Evolutionary conservation across 2,113 vertebrate genomes (phyloP), one percentile per base, ranked within the genome.

Genomic region (Malurus cyaneus): DNA sequence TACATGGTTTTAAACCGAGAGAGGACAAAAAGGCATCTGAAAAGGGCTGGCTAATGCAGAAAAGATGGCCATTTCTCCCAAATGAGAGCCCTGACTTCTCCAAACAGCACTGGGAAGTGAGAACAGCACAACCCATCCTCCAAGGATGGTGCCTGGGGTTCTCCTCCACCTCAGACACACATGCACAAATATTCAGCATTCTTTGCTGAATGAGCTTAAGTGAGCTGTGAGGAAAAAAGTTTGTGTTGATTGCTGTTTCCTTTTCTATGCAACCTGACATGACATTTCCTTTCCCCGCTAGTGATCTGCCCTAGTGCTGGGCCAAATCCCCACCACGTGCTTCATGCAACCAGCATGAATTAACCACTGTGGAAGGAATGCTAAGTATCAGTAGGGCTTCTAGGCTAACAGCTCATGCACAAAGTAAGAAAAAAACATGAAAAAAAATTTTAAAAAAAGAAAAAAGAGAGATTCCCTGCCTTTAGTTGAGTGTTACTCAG

Each of bases 401-500:
- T 73, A 77, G 46, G 34, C 34, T 82, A 87, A 60, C 12, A 73
- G 11, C 7, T 80, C 57, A 74, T 19, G 42, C 12, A 52, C 15
- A 46, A 42, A 95, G 24, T 76, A 85, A 89, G 31, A 64, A 86
- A 70, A 61, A 67, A 3, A 0, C 31, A 50, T 28, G 46, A 57
- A 89, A 93, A 53, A 66, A 61, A 72, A 36, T 18, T 29, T 16
- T 29, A 17, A 16, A n/a, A 32, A 59, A 78, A 42, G 66, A 29
- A 54, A 11, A 54, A 5, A 41, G 14, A 67, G 20, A 85, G 24
- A 80, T 88, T 93, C 67, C 59, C 34, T 93, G 80, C 23, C 39
- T 88, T 82, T 42, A 83, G 42, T 25, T 77, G 32, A 80, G 7
- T 24, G 71, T 94, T 96, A 90, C 76, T 96, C 82, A 94, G 72